Base-by-base conservation (phyloP, 2,113 vertebrate species). In the Dipodomys ordii region DNA sequence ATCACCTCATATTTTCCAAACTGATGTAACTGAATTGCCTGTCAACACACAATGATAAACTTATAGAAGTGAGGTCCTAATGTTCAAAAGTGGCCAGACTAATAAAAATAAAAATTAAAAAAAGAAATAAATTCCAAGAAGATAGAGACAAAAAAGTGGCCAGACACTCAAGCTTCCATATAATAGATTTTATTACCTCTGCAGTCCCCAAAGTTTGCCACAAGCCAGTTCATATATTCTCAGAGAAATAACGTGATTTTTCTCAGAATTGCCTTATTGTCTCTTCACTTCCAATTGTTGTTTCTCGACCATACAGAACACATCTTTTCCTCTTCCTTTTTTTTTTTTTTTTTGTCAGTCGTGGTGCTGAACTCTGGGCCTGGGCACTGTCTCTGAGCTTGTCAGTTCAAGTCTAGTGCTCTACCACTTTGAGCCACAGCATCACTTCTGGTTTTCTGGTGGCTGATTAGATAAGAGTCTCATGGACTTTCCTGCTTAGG, bases 1-100 rank as follows among this genome's bases (percentile, higher is more conserved):
- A 16, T 90, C 23, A 65, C 28, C 9, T 65, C 35, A 28, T 25
- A 46, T 39, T 91, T 96, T 73, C 30, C 8, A 91, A 83, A 91
- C 72, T 76, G 62, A 81, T 30, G 53, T 69, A 84, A 81, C 46
- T 19, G 94, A 87, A 84, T 71, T 69, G 46, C 9, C 44, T n/a
- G 20, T 67, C 2, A 74, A 25, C 8, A 81, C 6, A 53, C 35
- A 62, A 0, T 35, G 60, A 73, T 23, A 73, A 46, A 25, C 5
- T 53, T 92, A 84, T 65, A 27, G 39, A 94, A 94, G 87, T 74
- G 28, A 68, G 1, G 4, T 6, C 20, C 19, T 18, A 39, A 16
- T 62, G 68, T 78, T 84, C 18, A 87, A 39, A 23, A 22, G 30
- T 72, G 23, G 16, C 22, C 80, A 53, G 15, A 9, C 0, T 35